These are phyloP conservation scores for Spodoptera picta DNA, from an alignment of 2,888 invertebrate species.

Conservation along the genomic window DNA sequence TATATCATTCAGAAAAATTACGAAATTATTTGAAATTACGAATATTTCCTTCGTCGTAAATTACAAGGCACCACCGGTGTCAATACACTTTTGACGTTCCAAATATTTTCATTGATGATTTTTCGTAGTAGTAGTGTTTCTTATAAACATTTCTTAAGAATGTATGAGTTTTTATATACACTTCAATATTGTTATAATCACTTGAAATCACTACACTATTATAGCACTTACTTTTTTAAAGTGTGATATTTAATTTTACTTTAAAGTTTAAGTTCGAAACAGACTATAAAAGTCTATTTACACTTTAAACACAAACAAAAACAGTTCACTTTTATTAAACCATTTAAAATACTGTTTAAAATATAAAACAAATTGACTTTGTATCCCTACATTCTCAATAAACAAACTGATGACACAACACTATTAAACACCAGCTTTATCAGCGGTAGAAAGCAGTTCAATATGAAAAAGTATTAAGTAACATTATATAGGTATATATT, in stretches of 20 bases:
- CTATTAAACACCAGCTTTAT: conserved; percentile 38
- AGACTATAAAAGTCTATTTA: too few relatives aligned
- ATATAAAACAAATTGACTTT: conserved; percentile 6
- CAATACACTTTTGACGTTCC: background rate
- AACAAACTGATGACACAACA: conserved; percentile 31
- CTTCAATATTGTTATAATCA: too few relatives aligned
- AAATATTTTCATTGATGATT: conserved; percentile 13
- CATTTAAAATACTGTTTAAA: background rate
- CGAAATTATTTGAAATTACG: conserved; percentile 10
- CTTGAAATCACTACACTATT: background rate
- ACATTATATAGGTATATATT: conserved; percentile 1
- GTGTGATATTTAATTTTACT: too few relatives aligned
- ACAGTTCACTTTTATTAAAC: background rate
- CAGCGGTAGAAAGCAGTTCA: conserved; percentile 38
- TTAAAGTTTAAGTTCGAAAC: too few relatives aligned
- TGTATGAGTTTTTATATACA: too few relatives aligned
- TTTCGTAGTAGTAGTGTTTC: background rate
- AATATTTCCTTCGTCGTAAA: background rate
- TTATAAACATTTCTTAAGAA: background rate
- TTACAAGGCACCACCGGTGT: too few relatives aligned
- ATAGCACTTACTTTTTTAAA: background rate
- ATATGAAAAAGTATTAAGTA: conserved; percentile 6
- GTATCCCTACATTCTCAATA: conserved; percentile 27
- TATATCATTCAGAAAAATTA: background rate
- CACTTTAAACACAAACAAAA: too few relatives aligned